Conservation (phyloP, 2,113 vertebrate species). For the Micronycteris hirsuta region DNA sequence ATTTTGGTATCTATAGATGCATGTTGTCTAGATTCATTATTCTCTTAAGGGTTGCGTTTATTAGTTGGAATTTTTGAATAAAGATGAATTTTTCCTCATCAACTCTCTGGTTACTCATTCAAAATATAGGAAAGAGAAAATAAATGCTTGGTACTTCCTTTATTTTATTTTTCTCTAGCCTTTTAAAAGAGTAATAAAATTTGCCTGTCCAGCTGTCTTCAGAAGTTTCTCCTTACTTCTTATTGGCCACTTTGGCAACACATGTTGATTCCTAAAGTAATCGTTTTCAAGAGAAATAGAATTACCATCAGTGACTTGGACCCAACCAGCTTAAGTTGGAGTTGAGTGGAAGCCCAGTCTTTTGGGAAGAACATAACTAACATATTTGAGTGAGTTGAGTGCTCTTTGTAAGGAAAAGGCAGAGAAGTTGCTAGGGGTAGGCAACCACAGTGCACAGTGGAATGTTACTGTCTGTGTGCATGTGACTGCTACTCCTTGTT, state of each 20-base stretch:
- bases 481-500: background rate
- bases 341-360: background rate
- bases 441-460: background rate
- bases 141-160: background rate
- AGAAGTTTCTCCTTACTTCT: background rate
- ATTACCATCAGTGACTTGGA: background rate
- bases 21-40: background rate
- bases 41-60: background rate
- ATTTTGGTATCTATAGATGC: background rate
- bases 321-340: background rate
- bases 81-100: background rate
- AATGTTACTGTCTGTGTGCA: background rate
- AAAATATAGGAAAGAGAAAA: background rate
- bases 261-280: background rate
- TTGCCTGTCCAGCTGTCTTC: background rate
- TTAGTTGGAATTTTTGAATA: constrained; percentile 9
- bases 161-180: background rate
- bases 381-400: background rate
- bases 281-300: background rate
- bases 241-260: background rate
- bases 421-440: background rate
- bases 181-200: background rate
- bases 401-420: background rate
- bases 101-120: background rate
- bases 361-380: background rate